Percentiles rank a stretch among this genome's conserved stretches.
These are phyloP conservation scores for Piliocolobus tephrosceles DNA, from an alignment of 2,113 vertebrate genomes.

Conservation along the genomic window DNA sequence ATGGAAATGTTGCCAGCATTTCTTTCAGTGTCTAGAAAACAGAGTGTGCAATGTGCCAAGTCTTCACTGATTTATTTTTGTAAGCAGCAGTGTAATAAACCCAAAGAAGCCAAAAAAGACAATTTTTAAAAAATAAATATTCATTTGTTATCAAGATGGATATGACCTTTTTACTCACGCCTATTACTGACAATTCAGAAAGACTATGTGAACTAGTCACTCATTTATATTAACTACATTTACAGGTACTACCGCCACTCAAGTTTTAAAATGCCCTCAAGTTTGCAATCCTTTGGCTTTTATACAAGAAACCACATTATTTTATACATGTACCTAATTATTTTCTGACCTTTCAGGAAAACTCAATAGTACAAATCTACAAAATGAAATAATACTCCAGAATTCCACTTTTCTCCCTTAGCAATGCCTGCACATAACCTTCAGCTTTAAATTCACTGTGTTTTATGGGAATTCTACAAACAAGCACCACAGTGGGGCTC, in stretches of 20 bases:
- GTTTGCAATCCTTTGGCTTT: not conserved
- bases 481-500: not conserved
- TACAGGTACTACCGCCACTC: not conserved
- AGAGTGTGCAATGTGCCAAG: constrained; percentile 28
- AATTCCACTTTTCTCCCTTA: constrained; percentile 34
- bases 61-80: constrained; percentile 67
- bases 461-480: not conserved
- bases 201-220: not conserved
- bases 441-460: not conserved
- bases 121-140: constrained; percentile 55
- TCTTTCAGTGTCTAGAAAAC: constrained; percentile 65
- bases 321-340: constrained; percentile 11
- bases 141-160: constrained; percentile 54
- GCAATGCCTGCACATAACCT: not conserved
- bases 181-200: constrained; percentile 54
- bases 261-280: not conserved
- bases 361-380: constrained; percentile 35
- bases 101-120: constrained; percentile 63
- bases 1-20: constrained; percentile 49
- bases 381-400: constrained; percentile 42
- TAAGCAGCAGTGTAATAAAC: constrained; percentile 56
- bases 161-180: constrained; percentile 58
- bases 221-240: constrained; percentile 16
- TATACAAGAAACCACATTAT: constrained; percentile 22
- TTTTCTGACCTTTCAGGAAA: constrained; percentile 64